These are phyloP conservation scores for Argyresthia goedartella DNA, from an alignment of 2,888 invertebrate species.

Conservation along the genomic window DNA sequence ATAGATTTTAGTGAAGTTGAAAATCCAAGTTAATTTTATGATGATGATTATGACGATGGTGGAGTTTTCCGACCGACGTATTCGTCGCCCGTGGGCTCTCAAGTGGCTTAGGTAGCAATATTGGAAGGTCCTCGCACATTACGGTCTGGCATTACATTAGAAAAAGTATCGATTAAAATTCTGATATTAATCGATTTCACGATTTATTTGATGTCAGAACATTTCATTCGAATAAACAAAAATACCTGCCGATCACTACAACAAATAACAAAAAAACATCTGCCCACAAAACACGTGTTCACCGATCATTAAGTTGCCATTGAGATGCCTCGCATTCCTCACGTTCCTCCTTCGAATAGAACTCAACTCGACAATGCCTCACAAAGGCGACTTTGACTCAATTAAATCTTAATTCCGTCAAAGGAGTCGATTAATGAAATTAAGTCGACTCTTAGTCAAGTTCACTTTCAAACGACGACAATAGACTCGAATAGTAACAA, in stretches of 20 bases:
- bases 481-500: constrained; percentile 65
- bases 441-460: constrained; percentile 66
- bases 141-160: too few species aligned
- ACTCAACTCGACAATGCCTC: constrained; percentile 30
- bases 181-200: too few species aligned
- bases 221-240: too few species aligned
- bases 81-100: too few species aligned
- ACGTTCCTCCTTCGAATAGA: constrained; percentile 31
- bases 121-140: too few species aligned
- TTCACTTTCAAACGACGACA: constrained; percentile 55
- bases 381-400: constrained; percentile 56
- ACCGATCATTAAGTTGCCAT: constrained; percentile 42
- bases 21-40: too few species aligned
- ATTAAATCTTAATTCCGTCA: constrained; percentile 69
- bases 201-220: too few species aligned
- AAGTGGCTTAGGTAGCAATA: too few species aligned
- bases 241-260: background rate
- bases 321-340: constrained; percentile 52
- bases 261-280: background rate
- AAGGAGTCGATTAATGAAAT: constrained; percentile 69
- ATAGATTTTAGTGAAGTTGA: too few species aligned
- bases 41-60: too few species aligned
- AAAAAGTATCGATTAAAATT: too few species aligned
- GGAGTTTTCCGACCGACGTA: too few species aligned
- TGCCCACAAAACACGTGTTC: constrained; percentile 39